A percentile compares a stretch with the other conserved stretches of the same genome.
These are phyloP conservation scores for Chelonus insularis DNA, from an alignment of 1,140 invertebrate genomes.

Conservation along the genomic window DNA sequence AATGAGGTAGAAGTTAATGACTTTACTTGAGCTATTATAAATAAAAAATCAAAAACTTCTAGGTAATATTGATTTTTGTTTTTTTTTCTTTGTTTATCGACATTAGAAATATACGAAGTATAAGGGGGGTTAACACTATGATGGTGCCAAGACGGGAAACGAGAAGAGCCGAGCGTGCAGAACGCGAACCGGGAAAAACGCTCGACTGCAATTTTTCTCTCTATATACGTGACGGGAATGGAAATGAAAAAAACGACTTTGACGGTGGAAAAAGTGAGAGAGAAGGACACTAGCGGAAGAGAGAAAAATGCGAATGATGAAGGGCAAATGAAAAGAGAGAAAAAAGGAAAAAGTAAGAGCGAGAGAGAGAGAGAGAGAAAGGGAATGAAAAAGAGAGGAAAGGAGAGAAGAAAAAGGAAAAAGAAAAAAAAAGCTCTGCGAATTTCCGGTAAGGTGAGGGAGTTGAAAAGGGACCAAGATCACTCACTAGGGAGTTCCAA, in stretches of 20 bases:
- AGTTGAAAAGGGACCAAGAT: constrained; percentile 34
- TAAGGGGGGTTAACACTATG: constrained; percentile 6
- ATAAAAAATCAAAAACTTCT: too few relatives aligned
- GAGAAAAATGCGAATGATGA: background rate
- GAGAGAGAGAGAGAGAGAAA: background rate
- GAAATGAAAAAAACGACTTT: constrained; percentile 46
- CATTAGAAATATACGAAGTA: background rate
- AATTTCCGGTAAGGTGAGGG: constrained; percentile 38
- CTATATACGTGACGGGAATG: constrained; percentile 61
- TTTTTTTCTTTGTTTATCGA: background rate
- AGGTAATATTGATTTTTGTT: too few relatives aligned
- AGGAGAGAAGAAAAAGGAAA: constrained; percentile 18
- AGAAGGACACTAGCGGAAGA: background rate
- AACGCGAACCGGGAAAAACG: constrained; percentile 59
- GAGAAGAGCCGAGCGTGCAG: constrained; percentile 52
- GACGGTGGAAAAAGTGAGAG: constrained; percentile 8
- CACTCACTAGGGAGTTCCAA: constrained; percentile 39
- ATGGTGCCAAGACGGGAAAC: constrained; percentile 3
- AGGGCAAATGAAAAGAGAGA: constrained; percentile 7
- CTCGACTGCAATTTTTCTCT: constrained; percentile 62
- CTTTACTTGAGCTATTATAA: too few relatives aligned
- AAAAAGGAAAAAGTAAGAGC: constrained; percentile 26
- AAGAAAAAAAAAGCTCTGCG: constrained; percentile 36
- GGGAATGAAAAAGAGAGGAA: background rate
- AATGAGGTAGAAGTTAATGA: too few relatives aligned